Evolutionary conservation across 2,888 invertebrate genomes (phyloP), one percentile per base, ranked within the genome.

Genomic region (Melieria omissa): DNA sequence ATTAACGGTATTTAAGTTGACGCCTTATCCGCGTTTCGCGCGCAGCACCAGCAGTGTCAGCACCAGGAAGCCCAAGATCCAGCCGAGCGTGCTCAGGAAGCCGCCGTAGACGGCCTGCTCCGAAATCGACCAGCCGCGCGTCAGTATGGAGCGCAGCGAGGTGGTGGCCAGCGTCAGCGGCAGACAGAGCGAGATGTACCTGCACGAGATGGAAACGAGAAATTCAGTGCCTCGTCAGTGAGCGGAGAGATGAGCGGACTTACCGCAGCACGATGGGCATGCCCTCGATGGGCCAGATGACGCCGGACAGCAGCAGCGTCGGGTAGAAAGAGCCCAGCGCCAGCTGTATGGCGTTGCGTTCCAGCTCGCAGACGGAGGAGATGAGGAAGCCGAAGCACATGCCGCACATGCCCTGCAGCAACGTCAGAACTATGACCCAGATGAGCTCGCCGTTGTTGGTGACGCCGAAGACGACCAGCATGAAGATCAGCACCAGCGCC

Each of bases 371-470:
- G 54, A 96, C 91, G 0, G 96, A 94, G 0, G 97, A 97, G 80
- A 97, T 96, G 62, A 97, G 93, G 87, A 97, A 95, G 72, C 98
- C 98, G 88, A 97, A 96, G 84, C 96, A 95, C 98, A 98, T 98
- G 79, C 98, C 98, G 86, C 97, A 96, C 54, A 97, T 90, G 77
- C 94, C 97, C 88, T 97, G 97, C 75, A 97, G 88, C 77, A 98
- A 89, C 1, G 97, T 96, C 47, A 97, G 88, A 77, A 95, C 88
- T 75, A 97, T 90, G 14, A 97, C 96, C 88, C 93, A 93, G 67
- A 92, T 89, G 65, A 97, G 91, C 69, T 95, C 93, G 12, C 98
- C 98, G 80, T 94, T 93, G 83, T 95, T 95, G 85, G 97, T 93
- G 65, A 98, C 95, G 1, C 94, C 92, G 80, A 97, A 96, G 5